These are phyloP conservation scores for Aurelia sp. DNA, from an alignment of 30 jellyfish, hydroid and myxozoan genomes.

Conservation along the genomic window DNA sequence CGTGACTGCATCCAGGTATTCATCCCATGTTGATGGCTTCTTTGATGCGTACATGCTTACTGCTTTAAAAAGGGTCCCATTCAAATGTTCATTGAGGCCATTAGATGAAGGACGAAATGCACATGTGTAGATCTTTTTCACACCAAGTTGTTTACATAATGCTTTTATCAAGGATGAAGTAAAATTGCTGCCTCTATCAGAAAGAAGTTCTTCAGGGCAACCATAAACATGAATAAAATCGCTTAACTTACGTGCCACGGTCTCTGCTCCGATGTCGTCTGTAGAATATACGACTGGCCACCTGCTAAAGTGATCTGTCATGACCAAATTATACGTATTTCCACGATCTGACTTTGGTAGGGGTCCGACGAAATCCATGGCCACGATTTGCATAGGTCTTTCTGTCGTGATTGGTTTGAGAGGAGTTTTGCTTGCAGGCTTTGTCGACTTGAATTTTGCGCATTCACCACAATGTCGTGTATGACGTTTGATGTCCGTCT, in stretches of 20 bases:
- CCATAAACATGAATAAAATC: constrained; percentile 44
- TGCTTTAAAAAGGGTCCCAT: constrained; percentile 31
- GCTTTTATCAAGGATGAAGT: constrained; percentile 30
- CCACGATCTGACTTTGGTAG: no score
- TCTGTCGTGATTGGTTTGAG: constrained; percentile 36
- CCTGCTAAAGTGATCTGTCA: no score
- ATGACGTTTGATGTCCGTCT: constrained; percentile 43
- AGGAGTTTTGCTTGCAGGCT: constrained; percentile 60
- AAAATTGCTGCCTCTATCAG: constrained; percentile 49
- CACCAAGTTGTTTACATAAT: constrained; percentile 20
- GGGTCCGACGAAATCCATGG: constrained; percentile 32
- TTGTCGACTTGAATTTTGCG: constrained; percentile 24
- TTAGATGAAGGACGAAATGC: constrained; percentile 40
- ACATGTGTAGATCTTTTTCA: constrained; percentile 34
- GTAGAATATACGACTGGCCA: constrained; percentile 60
- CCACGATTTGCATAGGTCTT: constrained; percentile 47
- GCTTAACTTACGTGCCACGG: constrained; percentile 31
- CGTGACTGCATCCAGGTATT: constrained; percentile 10
- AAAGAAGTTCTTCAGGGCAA: constrained; percentile 39
- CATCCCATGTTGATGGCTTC: constrained; percentile 45
- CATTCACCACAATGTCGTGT: no score
- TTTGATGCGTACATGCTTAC: neutral
- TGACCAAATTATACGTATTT: no score
- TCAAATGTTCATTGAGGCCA: constrained; percentile 29
- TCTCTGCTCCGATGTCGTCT: constrained; percentile 47